Evolutionary conservation across 2,797 vertebrate genomes (phyloP).

Genomic region (Dicrostonyx torquatus): DNA sequence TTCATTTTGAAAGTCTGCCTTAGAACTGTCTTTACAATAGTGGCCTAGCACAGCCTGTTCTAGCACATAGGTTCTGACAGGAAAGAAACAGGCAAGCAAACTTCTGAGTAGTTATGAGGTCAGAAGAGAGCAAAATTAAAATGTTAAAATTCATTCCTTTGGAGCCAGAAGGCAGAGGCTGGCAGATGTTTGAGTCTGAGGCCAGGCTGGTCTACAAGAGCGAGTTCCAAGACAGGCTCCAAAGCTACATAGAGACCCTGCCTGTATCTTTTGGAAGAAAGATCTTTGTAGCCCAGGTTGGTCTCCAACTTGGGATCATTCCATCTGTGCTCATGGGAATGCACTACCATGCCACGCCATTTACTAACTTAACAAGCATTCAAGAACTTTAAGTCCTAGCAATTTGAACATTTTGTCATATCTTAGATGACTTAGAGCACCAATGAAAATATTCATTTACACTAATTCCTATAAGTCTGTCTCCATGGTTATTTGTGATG

Average conservation of each 20-base stretch:
- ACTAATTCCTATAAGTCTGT: not conserved
- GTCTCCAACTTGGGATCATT: not conserved
- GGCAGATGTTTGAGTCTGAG: too few species aligned
- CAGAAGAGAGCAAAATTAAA: not conserved
- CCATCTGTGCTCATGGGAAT: too few species aligned
- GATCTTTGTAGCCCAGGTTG: not conserved
- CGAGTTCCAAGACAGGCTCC: too few species aligned
- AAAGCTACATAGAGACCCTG: too few species aligned
- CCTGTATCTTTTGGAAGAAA: not conserved
- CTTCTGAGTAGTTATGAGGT: not conserved
- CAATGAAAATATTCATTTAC: slow-evolving; percentile 33
- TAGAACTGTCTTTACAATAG: not conserved
- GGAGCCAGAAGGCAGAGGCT: too few species aligned
- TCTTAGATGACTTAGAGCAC: slow-evolving; percentile 8
- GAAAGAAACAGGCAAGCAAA: not conserved
- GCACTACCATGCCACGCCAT: not conserved
- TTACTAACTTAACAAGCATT: slow-evolving; percentile 46
- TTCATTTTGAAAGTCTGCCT: not conserved
- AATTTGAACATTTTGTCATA: not conserved
- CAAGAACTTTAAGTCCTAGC: slow-evolving; percentile 24
- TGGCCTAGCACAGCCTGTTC: not conserved
- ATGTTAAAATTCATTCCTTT: not conserved
- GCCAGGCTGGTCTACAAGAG: too few species aligned
- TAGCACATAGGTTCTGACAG: not conserved
- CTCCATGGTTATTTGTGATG: not conserved